Conservation (phyloP, 1,140 invertebrate genomes). For the Luehdorfia chinensis region DNA sequence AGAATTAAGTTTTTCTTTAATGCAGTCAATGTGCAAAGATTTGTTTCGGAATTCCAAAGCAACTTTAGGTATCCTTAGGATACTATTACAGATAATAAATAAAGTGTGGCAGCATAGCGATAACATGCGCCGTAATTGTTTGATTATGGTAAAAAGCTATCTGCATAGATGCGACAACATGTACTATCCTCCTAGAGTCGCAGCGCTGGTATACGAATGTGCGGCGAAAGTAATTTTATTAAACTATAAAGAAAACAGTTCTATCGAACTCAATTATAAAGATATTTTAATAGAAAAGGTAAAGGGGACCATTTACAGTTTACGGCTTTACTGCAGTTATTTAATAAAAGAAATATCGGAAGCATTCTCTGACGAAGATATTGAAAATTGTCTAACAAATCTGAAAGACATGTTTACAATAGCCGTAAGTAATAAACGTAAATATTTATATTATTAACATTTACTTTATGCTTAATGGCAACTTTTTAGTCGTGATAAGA, state of each 20-base stretch:
- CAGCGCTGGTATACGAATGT: constrained; percentile 53
- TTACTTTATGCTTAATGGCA: too few relatives aligned
- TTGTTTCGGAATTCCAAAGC: constrained; percentile 48
- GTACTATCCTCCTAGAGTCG: constrained; percentile 49
- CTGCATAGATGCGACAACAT: constrained; percentile 43
- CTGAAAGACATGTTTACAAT: constrained; percentile 48
- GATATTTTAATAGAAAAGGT: constrained; percentile 36
- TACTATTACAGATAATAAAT: constrained; percentile 41
- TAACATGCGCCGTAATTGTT: constrained; percentile 47
- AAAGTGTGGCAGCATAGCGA: constrained; percentile 37
- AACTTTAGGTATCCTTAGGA: constrained; percentile 35
- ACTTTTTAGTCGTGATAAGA: not conserved
- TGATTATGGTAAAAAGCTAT: constrained; percentile 62
- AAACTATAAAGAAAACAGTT: constrained; percentile 25
- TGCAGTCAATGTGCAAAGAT: constrained; percentile 52
- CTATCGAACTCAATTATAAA: constrained; percentile 35
- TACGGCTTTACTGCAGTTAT: constrained; percentile 60
- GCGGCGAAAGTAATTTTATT: constrained; percentile 43
- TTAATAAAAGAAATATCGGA: constrained; percentile 36
- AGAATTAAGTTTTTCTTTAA: constrained; percentile 48
- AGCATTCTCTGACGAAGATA: constrained; percentile 30
- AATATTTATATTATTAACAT: too few relatives aligned
- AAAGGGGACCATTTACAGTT: constrained; percentile 40
- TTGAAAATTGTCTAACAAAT: constrained; percentile 28
- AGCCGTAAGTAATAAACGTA: constrained; percentile 34